Evolutionary conservation across 2,797 vertebrate species (phyloP), one percentile per base, ranked within the genome.

Genomic region (Clarias platycephalus): DNA sequence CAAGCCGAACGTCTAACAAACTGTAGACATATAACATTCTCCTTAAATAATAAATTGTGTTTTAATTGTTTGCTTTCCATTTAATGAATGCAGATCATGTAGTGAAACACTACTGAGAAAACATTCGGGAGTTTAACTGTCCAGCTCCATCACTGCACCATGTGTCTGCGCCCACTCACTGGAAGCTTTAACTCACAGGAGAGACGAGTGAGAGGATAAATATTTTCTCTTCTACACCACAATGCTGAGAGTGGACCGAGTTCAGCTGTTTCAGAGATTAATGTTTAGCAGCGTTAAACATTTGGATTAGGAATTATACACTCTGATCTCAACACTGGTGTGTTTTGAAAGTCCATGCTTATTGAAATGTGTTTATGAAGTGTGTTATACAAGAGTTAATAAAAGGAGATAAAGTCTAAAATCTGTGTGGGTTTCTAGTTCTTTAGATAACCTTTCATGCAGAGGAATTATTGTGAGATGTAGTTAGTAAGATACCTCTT

Each of bases 131-230:
- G 26, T 76, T 76, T 57, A 76, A 76, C 9, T 76, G 22, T 31
- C 5, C 74, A 22, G 74, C 55, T 58, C 74, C 34, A 67, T 81
- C 64, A 24, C 34, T 49, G 15, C 44, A 34, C 79, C 79, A 81
- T 81, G 63, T 81, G 79, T 81, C 66, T 55, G 34, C 28, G 68
- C 79, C 64, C 62, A 31, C 63, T 67, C 63, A 57, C 79, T 81
- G 79, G 66, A 81, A 81, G 66, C 78, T 66, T 66, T 67, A 66
- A 80, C 78, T 67, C 79, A 67, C 49, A 81, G 15, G 26, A 76
- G 74, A 37, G 55, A 58, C 55, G 31, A 76, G 28, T 5, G 55
- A 76, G 28, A 34, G 55, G 5, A 37, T 58, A 76, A 76, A 76
- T 76, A 76, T 76, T 76, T 75, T 58, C 53, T 58, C 53, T 31